These are phyloP conservation scores for Papilio dardanus DNA, from an alignment of 1,140 invertebrate genomes.

Conservation along the genomic window DNA sequence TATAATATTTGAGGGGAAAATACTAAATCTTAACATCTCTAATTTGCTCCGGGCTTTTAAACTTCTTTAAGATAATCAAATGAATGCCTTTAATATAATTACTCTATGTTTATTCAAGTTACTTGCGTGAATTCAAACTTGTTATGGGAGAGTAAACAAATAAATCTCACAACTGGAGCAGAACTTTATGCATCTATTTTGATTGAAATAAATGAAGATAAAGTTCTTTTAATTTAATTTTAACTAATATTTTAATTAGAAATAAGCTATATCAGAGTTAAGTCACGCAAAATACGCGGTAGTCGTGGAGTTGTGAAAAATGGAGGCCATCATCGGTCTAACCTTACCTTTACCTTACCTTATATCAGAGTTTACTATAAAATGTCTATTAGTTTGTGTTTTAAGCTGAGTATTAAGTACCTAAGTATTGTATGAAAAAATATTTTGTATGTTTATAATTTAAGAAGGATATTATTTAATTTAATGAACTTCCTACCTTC, in stretches of 20 bases:
- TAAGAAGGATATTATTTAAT: not conserved
- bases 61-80: not conserved
- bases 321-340: too few species aligned
- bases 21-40: not conserved
- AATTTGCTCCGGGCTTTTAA: not conserved
- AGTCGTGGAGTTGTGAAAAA: too few species aligned
- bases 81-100: conserved; percentile 1
- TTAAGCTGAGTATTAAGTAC: too few species aligned
- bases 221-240: not conserved
- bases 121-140: not conserved
- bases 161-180: conserved; percentile 4
- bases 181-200: not conserved
- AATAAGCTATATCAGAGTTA: too few species aligned
- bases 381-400: too few species aligned
- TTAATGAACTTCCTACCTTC: not conserved
- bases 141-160: conserved; percentile 13
- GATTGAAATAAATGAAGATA: not conserved
- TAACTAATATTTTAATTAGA: too few species aligned
- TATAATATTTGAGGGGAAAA: not conserved
- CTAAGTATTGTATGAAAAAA: too few species aligned
- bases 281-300: too few species aligned
- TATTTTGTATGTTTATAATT: not conserved
- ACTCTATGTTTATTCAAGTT: conserved; percentile 1
- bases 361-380: too few species aligned
- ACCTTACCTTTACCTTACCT: too few species aligned